Percentiles rank a stretch among this genome's conserved stretches.
These are phyloP conservation scores for Zhuqinia jingwanae DNA, from an alignment of 2,888 invertebrate species.

Conservation along the genomic window DNA sequence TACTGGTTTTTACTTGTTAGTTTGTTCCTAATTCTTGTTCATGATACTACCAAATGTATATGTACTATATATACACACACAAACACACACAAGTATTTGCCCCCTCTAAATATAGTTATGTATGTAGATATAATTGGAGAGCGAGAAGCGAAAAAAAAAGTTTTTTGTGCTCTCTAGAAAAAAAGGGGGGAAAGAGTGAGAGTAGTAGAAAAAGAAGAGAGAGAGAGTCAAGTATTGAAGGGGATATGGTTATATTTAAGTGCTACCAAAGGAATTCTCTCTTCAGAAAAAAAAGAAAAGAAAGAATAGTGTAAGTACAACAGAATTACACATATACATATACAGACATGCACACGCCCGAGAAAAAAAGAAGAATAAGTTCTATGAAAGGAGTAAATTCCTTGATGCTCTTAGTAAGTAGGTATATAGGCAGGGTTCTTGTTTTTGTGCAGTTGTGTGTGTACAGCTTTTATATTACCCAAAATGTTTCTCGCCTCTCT, in stretches of 20 bases:
- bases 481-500: constrained; percentile 30
- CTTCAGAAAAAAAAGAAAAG: neutral
- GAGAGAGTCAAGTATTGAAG: neutral
- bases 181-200: constrained; percentile 24
- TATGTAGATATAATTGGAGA: constrained; percentile 32
- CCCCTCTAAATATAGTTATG: no score
- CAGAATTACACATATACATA: neutral
- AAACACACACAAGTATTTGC: constrained; percentile 41
- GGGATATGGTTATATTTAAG: constrained; percentile 56
- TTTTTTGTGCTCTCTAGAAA: neutral
- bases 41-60: constrained; percentile 37
- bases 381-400: constrained; percentile 37
- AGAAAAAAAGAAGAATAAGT: no score
- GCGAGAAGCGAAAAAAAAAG: constrained; percentile 32
- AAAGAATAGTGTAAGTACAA: neutral
- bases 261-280: constrained; percentile 68
- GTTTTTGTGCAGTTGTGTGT: neutral
- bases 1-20: constrained; percentile 54
- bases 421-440: neutral
- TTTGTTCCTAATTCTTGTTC: constrained; percentile 54
- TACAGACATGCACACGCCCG: constrained; percentile 12
- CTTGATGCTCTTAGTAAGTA: constrained; percentile 32
- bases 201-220: constrained; percentile 1
- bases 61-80: no score
- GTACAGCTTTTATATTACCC: constrained; percentile 20